These are phyloP conservation scores for Agrilus cyanescens DNA, from an alignment of 2,888 invertebrate genomes.

Conservation along the genomic window DNA sequence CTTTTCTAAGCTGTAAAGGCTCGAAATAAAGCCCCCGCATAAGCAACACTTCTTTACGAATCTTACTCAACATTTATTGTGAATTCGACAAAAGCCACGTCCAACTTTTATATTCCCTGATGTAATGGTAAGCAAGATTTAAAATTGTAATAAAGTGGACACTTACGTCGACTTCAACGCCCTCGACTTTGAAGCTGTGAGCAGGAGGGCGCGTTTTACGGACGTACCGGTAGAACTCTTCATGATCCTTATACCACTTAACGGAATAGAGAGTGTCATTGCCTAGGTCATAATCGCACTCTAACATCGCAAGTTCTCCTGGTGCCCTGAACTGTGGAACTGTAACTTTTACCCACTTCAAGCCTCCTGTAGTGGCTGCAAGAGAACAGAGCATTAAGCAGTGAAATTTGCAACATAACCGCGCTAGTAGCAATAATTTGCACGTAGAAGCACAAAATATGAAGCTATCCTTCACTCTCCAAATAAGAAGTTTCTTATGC, in stretches of 20 bases:
- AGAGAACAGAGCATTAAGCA: not conserved
- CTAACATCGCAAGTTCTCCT: slow-evolving; percentile 32
- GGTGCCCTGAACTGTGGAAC: slow-evolving; percentile 34
- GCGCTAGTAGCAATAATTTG: too few relatives aligned
- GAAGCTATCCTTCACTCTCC: too few relatives aligned
- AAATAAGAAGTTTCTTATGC: too few relatives aligned
- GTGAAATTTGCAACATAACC: too few relatives aligned
- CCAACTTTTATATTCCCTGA: too few relatives aligned
- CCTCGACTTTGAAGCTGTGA: slow-evolving; percentile 57
- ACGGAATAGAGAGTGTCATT: slow-evolving; percentile 62
- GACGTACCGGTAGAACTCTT: slow-evolving; percentile 71
- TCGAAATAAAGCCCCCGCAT: too few relatives aligned
- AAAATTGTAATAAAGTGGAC: slow-evolving; percentile 4
- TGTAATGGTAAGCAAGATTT: too few relatives aligned
- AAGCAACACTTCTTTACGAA: too few relatives aligned
- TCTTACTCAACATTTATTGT: too few relatives aligned
- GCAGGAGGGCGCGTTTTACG: slow-evolving; percentile 60
- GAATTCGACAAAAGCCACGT: too few relatives aligned
- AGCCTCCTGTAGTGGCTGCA: slow-evolving; percentile 16
- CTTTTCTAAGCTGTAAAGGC: too few relatives aligned
- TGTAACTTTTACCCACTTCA: slow-evolving; percentile 34
- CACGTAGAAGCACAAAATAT: too few relatives aligned
- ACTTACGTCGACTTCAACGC: slow-evolving; percentile 59
- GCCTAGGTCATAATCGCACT: slow-evolving; percentile 35
- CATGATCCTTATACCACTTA: slow-evolving; percentile 78